Conservation (phyloP, 2,113 vertebrate species). For the Alexandromys fortis region DNA sequence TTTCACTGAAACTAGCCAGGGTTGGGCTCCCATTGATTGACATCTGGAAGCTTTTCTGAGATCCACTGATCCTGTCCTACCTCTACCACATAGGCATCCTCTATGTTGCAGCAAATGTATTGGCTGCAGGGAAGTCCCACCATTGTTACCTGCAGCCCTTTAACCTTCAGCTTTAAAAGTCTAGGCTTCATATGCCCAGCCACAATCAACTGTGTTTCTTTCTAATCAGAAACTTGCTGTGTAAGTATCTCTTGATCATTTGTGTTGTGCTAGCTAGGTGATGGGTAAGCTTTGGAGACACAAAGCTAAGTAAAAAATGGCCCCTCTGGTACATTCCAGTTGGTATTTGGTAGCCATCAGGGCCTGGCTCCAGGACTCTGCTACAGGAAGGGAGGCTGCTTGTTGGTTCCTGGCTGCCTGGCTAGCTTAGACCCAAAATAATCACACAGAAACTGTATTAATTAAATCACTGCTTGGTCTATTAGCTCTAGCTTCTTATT, state of each 20-base stretch:
- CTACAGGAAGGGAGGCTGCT: no score
- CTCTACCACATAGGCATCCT: not conserved
- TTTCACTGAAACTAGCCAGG: not conserved
- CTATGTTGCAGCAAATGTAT: not conserved
- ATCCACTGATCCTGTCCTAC: not conserved
- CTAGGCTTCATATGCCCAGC: not conserved
- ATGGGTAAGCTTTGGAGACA: conserved; percentile 14
- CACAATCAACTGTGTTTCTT: not conserved
- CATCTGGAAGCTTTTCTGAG: not conserved
- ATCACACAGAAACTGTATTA: no score
- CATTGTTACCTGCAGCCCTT: not conserved
- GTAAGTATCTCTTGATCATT: not conserved
- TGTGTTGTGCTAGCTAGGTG: not conserved
- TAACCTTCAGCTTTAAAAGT: conserved; percentile 15
- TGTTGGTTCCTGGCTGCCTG: no score
- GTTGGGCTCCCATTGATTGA: not conserved
- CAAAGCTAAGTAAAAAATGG: not conserved
- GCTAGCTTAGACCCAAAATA: no score
- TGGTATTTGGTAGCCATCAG: not conserved
- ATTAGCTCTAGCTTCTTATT: no score
- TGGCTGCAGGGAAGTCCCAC: not conserved
- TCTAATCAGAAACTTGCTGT: conserved; percentile 3
- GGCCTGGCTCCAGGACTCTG: not conserved
- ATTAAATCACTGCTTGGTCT: no score
- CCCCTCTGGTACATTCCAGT: not conserved